Base-by-base conservation (phyloP, 1,140 invertebrate genomes). In the Cydia fagiglandana region DNA sequence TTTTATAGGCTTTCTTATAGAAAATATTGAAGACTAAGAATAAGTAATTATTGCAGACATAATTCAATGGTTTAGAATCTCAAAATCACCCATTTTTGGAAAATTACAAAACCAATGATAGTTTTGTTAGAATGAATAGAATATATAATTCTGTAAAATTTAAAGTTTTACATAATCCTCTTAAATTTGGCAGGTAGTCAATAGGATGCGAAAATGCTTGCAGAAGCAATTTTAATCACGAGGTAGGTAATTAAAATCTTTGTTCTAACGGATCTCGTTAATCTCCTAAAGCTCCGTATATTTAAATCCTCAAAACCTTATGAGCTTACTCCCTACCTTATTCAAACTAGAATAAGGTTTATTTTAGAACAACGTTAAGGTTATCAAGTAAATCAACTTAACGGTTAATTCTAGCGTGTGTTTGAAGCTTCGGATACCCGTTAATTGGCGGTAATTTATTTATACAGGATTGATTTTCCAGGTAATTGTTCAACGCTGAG, bases 251-350 rank as follows among this genome's bases (percentile, higher is more conserved):
- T 70, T 70, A 45, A 70, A 70, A 70, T 45, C 66, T 34, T 24
- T 70, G 66, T 45, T 70, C 5, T 20, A 38, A 45, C 66, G 66
- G 3, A 70, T 70, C 66, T 38, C 66, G 34, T 70, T 70, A 70
- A 70, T 41, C 66, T 70, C 66, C 34, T 70, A 70, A 68, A n/a
- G 66, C 34, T 70, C 5, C 38, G 6, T n/a, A 4, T 34, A 24
- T 30, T 68, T 68, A 24, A 61, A 17, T 61, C 20, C 56, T 61
- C 6, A 61, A 61, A 61, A 61, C 56, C 56, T n/a, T 61, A 61
- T 61, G 20, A 2, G 12, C 47, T 61, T 9, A 20, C 2, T 4
- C 20, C 12, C 17, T 10, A 61, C 56, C 56, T 61, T 61, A 61
- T 61, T n/a, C 1, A 20, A 12, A 61, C 2, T 12, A 1, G 17